Conservation (phyloP, 2,888 invertebrate species). For the Sphaerophoria rueppellii region DNA sequence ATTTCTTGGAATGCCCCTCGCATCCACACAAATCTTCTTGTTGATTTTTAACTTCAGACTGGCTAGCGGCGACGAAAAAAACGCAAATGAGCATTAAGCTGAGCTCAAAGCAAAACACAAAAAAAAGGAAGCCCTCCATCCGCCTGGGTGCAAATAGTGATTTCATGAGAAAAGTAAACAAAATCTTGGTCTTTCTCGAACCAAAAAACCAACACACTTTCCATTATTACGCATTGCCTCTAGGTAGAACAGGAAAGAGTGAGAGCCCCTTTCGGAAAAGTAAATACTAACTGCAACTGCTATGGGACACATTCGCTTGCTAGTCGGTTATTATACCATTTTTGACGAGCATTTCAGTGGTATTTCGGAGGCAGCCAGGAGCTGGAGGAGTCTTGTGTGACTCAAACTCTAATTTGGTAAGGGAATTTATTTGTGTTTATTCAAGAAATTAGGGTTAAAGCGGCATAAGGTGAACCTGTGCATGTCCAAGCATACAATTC, state of each 20-base stretch:
- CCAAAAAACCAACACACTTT: slow-evolving; percentile 35
- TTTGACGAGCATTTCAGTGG: neutral
- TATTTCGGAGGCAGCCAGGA: neutral
- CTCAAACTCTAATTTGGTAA: slow-evolving; percentile 70
- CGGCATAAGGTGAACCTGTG: slow-evolving; percentile 20
- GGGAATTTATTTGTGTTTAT: slow-evolving; percentile 71
- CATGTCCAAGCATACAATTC: slow-evolving; percentile 42
- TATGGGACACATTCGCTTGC: neutral
- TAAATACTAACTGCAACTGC: slow-evolving; percentile 24
- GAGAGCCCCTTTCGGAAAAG: slow-evolving; percentile 20
- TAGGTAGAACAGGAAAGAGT: slow-evolving; percentile 1
- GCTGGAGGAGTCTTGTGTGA: slow-evolving; percentile 42
- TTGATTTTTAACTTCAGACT: slow-evolving; percentile 68
- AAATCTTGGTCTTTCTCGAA: slow-evolving; percentile 27
- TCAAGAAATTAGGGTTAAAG: slow-evolving; percentile 64
- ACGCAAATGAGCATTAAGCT: slow-evolving; percentile 20
- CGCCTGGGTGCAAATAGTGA: slow-evolving; percentile 67
- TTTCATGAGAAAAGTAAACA: slow-evolving; percentile 73
- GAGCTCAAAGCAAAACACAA: neutral
- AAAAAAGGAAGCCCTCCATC: slow-evolving; percentile 69
- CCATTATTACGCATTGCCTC: slow-evolving; percentile 6
- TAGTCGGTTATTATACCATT: slow-evolving; percentile 57
- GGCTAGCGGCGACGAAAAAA: slow-evolving; percentile 45
- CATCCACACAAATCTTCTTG: slow-evolving; percentile 37
- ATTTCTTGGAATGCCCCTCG: slow-evolving; percentile 61